Base-by-base conservation (phyloP, 2,113 vertebrate species). In the Plotosus lineatus region DNA sequence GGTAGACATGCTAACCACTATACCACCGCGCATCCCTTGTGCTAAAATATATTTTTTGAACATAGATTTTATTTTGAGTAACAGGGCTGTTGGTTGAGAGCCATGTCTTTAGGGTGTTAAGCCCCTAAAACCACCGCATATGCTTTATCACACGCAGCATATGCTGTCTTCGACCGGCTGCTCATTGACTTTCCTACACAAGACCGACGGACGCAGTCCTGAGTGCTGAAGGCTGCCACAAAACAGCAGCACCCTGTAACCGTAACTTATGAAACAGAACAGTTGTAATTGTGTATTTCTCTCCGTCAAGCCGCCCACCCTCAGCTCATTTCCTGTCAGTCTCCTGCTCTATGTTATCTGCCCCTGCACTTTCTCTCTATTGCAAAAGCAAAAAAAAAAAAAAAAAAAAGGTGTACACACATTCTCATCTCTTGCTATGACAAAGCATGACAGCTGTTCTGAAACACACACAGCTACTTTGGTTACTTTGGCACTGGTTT, bases 281-380 rank as follows among this genome's bases (percentile, higher is more conserved):
- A 28, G n/a, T 1, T 26, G 21, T 73, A 42, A 36, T 26, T 19
- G 33, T 2, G n/a, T 19, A 68, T 48, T 63, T 77, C 68, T 81
- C 50, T 77, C 38, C 33, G 63, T 53, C 61, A 65, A 68, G 58
- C 58, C 83, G 75, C 83, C 83, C 83, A 84, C 83, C 83, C 26
- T 51, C 19, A 26, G 4, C 28, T 55, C 61, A 73, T 85, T 85
- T 85, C 84, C 84, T 82, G 84, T 85, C 77, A 85, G 76, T 44
- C 44, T 73, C 38, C 89, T 89, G 77, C 82, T 33, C 38, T 50
- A 65, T 71, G 82, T 74, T 77, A 84, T 82, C 83, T 86, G 65
- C 86, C 86, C 82, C 86, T 85, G 86, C 75, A 80, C 80, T 72
- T 69, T 83, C 83, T 83, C 79, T 81, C 80, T 78, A 63, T 68